A percentile compares a stretch with the other conserved stretches of the same genome.
Evolutionary conservation across 2,888 invertebrate genomes (phyloP).

Genomic region (Pseudoips prasinana): DNA sequence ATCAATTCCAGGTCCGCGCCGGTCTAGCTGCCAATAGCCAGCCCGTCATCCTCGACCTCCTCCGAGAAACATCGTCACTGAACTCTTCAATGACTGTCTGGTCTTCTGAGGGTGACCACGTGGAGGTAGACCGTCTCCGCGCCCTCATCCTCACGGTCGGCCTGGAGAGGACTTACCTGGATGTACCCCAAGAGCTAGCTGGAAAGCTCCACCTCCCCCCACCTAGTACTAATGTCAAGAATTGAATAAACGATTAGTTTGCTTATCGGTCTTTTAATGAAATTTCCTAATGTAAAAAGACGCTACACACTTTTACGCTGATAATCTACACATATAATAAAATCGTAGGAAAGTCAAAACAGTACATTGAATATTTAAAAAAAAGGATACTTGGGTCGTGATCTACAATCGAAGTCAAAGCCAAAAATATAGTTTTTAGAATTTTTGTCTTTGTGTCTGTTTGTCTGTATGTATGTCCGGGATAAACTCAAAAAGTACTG

Average conservation of each 20-base stretch:
- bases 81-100: slow-evolving; percentile 90
- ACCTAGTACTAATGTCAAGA: slow-evolving; percentile 44
- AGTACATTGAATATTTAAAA: too few relatives aligned
- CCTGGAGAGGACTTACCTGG: slow-evolving; percentile 86
- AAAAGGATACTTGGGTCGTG: too few relatives aligned
- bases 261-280: too few relatives aligned
- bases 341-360: too few relatives aligned
- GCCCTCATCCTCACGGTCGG: slow-evolving; percentile 86
- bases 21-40: slow-evolving; percentile 84
- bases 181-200: slow-evolving; percentile 86
- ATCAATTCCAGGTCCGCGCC: slow-evolving; percentile 60
- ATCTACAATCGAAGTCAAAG: too few relatives aligned
- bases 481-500: too few relatives aligned
- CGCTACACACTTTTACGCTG: too few relatives aligned
- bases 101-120: slow-evolving; percentile 86
- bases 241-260: slow-evolving; percentile 46
- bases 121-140: slow-evolving; percentile 85
- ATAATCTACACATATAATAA: too few relatives aligned
- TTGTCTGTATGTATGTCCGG: too few relatives aligned
- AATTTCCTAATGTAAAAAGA: too few relatives aligned
- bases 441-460: too few relatives aligned
- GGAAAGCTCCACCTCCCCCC: slow-evolving; percentile 73
- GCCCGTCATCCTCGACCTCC: slow-evolving; percentile 81
- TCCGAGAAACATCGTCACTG: slow-evolving; percentile 72
- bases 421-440: too few relatives aligned